phyloP scores from a whole-genome alignment of 2,113 vertebrate species.

The Gavialis gangeticus region DNA sequence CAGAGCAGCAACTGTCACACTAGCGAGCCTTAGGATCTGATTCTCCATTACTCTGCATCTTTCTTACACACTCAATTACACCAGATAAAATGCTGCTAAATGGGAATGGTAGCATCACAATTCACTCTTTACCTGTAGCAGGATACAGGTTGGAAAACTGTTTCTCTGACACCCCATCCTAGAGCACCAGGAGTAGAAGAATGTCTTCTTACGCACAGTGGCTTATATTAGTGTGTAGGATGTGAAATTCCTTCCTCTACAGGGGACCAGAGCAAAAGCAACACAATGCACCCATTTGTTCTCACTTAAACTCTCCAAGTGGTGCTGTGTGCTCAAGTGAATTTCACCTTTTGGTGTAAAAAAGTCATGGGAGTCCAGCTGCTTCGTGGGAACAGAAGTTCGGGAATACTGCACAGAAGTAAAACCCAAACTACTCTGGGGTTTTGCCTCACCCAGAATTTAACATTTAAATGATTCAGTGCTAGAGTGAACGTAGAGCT shows the following conservation, averaged over 20 bases:
- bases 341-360: not conserved
- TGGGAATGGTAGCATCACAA: not conserved
- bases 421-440: too few relatives aligned
- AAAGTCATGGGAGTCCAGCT: not conserved
- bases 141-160: not conserved
- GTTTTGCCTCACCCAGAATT: not conserved
- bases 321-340: not conserved
- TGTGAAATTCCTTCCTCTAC: not conserved
- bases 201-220: not conserved
- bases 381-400: not conserved
- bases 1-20: accelerated
- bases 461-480: not conserved
- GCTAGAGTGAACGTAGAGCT: not conserved
- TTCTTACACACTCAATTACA: not conserved
- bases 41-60: not conserved
- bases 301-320: too few relatives aligned
- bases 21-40: not conserved
- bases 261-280: not conserved
- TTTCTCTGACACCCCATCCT: not conserved
- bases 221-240: not conserved
- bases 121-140: not conserved
- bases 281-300: not conserved
- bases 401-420: not conserved
- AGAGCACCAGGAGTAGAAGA: not conserved
- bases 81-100: accelerated